phyloP scores from a whole-genome alignment of 2,888 invertebrate genomes.

The Drosophila nr. perissopoda region DNA sequence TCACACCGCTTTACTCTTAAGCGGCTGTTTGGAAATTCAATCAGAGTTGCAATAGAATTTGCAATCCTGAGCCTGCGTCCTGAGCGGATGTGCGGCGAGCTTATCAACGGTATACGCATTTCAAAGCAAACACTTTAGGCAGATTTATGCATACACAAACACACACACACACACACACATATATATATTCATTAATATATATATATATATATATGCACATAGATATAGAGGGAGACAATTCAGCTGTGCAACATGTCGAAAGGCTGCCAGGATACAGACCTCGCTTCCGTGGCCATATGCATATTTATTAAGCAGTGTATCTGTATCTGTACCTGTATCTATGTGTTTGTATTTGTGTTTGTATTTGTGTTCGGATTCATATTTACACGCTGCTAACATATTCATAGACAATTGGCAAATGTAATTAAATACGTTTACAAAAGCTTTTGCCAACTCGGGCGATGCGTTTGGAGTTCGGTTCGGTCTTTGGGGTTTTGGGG shows the following conservation, averaged over 20 bases:
- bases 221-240: slow-evolving; percentile 30
- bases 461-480: slow-evolving; percentile 16
- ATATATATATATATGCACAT: neutral
- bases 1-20: slow-evolving; percentile 22
- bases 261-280: slow-evolving; percentile 24
- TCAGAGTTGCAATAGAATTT: slow-evolving; percentile 53
- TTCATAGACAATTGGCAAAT: slow-evolving; percentile 74
- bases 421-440: slow-evolving; percentile 45
- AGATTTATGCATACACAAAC: slow-evolving; percentile 62
- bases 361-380: slow-evolving; percentile 44
- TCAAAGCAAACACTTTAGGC: slow-evolving; percentile 78
- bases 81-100: slow-evolving; percentile 40
- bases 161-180: neutral
- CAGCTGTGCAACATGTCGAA: slow-evolving; percentile 27
- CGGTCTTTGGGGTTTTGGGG: slow-evolving; percentile 11
- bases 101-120: slow-evolving; percentile 76
- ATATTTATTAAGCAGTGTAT: slow-evolving; percentile 78
- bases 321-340: slow-evolving; percentile 28
- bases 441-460: slow-evolving; percentile 41
- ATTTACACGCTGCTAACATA: slow-evolving; percentile 79
- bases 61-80: slow-evolving; percentile 10
- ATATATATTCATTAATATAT: neutral
- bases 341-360: neutral
- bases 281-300: slow-evolving; percentile 49
- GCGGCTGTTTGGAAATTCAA: slow-evolving; percentile 71